Conservation (phyloP, 2,113 vertebrate genomes). For the Equus quagga region DNA sequence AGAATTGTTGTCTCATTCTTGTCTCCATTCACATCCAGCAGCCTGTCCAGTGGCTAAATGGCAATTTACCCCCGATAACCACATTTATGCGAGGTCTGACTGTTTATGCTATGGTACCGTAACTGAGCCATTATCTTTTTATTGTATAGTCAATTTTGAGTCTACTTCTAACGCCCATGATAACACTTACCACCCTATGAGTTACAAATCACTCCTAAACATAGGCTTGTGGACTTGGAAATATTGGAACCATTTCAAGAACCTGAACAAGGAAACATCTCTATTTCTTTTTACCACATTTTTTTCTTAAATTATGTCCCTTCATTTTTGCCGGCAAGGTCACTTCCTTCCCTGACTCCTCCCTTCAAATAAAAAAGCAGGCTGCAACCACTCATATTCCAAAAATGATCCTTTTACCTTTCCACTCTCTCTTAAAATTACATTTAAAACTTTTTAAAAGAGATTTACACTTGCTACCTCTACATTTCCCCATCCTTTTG, state of each 20-base stretch:
- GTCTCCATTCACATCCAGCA: neutral
- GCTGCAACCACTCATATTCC: neutral
- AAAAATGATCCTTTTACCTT: neutral
- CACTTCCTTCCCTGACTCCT: neutral
- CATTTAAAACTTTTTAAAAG: neutral
- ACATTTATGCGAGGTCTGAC: neutral
- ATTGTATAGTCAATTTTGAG: slow-evolving; percentile 18
- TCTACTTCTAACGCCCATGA: neutral
- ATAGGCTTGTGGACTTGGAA: neutral
- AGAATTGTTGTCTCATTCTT: neutral
- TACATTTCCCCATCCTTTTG: neutral
- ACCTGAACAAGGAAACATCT: neutral
- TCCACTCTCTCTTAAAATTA: neutral
- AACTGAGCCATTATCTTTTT: slow-evolving; percentile 28
- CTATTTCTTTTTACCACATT: neutral
- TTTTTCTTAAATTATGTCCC: neutral
- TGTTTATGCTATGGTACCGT: neutral
- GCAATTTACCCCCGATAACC: slow-evolving; percentile 9
- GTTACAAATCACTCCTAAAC: neutral
- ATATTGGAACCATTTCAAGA: neutral
- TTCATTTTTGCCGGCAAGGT: neutral
- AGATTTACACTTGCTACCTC: neutral
- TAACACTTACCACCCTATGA: neutral
- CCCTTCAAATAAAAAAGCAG: neutral
- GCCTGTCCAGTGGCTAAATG: neutral